Evolutionary conservation across 2,797 vertebrate genomes (phyloP).

Genomic region (Smutsia temminckii): DNA sequence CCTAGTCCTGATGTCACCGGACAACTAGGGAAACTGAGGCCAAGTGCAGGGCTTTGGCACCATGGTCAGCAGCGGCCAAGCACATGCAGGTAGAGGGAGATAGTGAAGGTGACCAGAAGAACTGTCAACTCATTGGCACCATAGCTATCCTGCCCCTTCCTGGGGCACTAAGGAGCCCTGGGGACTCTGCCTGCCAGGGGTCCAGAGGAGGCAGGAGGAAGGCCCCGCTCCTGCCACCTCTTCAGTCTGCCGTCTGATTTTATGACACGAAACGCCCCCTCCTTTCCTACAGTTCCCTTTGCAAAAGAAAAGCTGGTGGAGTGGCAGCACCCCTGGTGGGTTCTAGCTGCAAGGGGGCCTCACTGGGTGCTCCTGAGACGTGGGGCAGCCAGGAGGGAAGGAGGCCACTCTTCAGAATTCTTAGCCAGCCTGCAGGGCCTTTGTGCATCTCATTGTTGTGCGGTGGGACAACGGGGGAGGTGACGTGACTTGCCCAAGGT

Average conservation of each 20-base stretch:
- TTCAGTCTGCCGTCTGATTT: not conserved
- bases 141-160: not conserved
- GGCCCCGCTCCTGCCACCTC: too few relatives aligned
- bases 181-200: not conserved
- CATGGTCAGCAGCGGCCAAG: not conserved
- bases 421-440: not conserved
- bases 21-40: not conserved
- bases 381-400: not conserved
- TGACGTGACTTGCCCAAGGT: not conserved
- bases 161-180: not conserved
- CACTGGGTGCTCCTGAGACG: not conserved
- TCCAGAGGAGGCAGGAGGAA: not conserved
- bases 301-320: not conserved
- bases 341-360: too few relatives aligned
- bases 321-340: not conserved
- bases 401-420: not conserved
- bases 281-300: not conserved
- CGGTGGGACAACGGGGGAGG: not conserved
- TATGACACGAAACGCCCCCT: not conserved
- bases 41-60: not conserved
- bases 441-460: accelerated
- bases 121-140: accelerated
- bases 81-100: not conserved
- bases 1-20: not conserved
- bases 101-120: not conserved